A percentile compares a stretch with the other conserved stretches of the same genome.
These are phyloP conservation scores for Agrotis clavis DNA, from an alignment of 2,888 invertebrate genomes.

Conservation along the genomic window DNA sequence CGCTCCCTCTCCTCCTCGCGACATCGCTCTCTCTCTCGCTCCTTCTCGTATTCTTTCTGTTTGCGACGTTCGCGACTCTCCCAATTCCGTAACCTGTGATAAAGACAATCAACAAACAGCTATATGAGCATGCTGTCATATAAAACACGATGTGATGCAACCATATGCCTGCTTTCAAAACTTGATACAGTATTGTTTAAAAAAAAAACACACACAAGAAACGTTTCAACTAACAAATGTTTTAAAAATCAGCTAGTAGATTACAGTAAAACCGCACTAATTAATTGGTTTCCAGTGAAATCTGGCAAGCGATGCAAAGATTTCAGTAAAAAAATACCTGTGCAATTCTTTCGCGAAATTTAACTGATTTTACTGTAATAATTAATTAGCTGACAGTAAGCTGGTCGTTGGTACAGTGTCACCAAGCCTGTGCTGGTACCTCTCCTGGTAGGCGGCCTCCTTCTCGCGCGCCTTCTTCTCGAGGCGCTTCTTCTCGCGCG, in stretches of 20 bases:
- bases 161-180: background rate
- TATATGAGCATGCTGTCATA: background rate
- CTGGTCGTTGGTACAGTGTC: too few relatives aligned
- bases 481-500: conserved; percentile 96
- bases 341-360: too few relatives aligned
- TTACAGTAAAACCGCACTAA: too few relatives aligned
- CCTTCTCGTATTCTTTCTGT: conserved; percentile 97
- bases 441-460: conserved; percentile 98
- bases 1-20: conserved; percentile 96
- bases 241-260: too few relatives aligned
- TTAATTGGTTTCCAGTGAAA: too few relatives aligned
- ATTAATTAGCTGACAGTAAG: too few relatives aligned
- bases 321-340: too few relatives aligned
- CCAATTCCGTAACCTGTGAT: conserved; percentile 92
- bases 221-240: too few relatives aligned
- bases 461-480: conserved; percentile 98
- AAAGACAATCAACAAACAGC: background rate
- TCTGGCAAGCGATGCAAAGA: too few relatives aligned
- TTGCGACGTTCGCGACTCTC: conserved; percentile 97
- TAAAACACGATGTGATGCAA: too few relatives aligned
- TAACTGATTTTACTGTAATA: too few relatives aligned
- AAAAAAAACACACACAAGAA: too few relatives aligned
- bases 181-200: background rate
- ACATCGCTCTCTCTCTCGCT: conserved; percentile 94
- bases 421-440: conserved; percentile 82